Evolutionary conservation across 2,888 invertebrate genomes (phyloP).

Genomic region (Trichopria drosophilae): DNA sequence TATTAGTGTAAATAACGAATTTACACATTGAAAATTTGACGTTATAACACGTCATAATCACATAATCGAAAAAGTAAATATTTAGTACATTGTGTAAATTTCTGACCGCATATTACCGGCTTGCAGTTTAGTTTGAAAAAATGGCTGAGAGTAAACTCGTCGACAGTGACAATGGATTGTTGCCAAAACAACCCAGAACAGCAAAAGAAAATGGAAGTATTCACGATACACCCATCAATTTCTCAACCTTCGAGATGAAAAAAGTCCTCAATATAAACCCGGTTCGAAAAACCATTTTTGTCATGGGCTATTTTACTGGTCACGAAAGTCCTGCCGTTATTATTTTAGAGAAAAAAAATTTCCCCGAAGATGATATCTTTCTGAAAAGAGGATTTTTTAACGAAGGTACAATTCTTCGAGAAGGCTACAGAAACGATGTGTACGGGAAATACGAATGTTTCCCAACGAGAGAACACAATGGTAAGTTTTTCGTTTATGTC

Average conservation of each 20-base stretch:
- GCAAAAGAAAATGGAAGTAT: too few species aligned
- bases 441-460: conserved; percentile 80
- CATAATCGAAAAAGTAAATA: too few species aligned
- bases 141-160: too few species aligned
- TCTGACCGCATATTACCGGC: too few species aligned
- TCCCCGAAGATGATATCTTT: conserved; percentile 64
- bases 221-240: conserved; percentile 56
- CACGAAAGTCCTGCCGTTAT: conserved; percentile 69
- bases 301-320: conserved; percentile 71
- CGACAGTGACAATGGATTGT: too few species aligned
- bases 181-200: too few species aligned
- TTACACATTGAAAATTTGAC: too few species aligned
- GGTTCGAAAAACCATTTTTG: conserved; percentile 70
- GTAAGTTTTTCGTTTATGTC: conserved; percentile 66
- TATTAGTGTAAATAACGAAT: too few species aligned
- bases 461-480: conserved; percentile 65
- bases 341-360: conserved; percentile 80
- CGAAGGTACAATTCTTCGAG: conserved; percentile 63
- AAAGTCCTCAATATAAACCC: conserved; percentile 74
- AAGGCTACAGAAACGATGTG: conserved; percentile 79
- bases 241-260: conserved; percentile 70
- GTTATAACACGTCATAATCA: too few species aligned
- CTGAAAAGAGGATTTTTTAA: conserved; percentile 68
- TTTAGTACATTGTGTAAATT: too few species aligned
- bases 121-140: too few species aligned